Conservation (phyloP, 1,140 invertebrate species). For the Drosophila asahinai region DNA sequence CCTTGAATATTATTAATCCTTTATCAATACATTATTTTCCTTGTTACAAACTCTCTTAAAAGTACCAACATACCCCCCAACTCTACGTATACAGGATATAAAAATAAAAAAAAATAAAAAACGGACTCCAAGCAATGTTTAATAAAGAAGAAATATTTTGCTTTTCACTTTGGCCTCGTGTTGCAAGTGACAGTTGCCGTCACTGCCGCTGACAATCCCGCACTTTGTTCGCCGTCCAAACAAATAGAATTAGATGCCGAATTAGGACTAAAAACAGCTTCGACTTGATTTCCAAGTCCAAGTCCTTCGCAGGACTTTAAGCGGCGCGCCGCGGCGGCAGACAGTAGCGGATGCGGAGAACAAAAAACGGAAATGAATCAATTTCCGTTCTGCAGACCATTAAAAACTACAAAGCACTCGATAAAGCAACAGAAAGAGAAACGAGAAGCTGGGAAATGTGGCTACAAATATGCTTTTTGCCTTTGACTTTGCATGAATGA, state of each 20-base stretch:
- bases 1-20: too few relatives aligned
- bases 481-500: slow-evolving; percentile 20
- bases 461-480: slow-evolving; percentile 9
- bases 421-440: slow-evolving; percentile 21
- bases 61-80: not conserved
- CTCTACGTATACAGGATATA: not conserved
- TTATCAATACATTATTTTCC: too few relatives aligned
- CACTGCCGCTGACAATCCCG: slow-evolving; percentile 39
- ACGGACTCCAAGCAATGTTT: slow-evolving; percentile 65
- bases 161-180: slow-evolving; percentile 60
- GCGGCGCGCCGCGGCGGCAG: slow-evolving; percentile 15
- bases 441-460: slow-evolving; percentile 2
- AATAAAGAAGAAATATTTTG: slow-evolving; percentile 80
- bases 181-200: slow-evolving; percentile 71
- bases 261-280: slow-evolving; percentile 52
- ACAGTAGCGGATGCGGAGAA: slow-evolving; percentile 61
- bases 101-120: slow-evolving; percentile 22
- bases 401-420: slow-evolving; percentile 72
- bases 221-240: slow-evolving; percentile 40
- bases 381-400: slow-evolving; percentile 77
- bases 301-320: slow-evolving; percentile 41
- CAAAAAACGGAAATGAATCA: slow-evolving; percentile 80
- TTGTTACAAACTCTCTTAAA: not conserved
- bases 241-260: slow-evolving; percentile 57
- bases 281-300: slow-evolving; percentile 61